phyloP scores from a whole-genome alignment of 1,140 invertebrate species.

The Samia ricini region DNA sequence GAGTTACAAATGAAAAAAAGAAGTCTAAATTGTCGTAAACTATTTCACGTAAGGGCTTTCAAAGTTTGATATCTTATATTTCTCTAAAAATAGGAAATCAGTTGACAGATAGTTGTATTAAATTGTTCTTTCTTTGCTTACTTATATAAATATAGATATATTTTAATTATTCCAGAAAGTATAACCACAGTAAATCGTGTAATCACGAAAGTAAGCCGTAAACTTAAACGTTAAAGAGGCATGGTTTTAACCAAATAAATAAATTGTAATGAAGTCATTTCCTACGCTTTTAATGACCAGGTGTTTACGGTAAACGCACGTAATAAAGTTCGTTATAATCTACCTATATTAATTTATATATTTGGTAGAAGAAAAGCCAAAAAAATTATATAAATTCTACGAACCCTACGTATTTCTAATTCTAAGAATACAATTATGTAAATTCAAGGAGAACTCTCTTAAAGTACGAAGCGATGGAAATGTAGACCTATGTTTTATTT shows the following conservation, averaged over 20 bases:
- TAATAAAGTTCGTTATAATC: constrained; percentile 37
- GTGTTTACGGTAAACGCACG: constrained; percentile 31
- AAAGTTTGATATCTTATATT: background rate
- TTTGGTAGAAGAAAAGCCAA: background rate
- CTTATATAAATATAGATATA: no score
- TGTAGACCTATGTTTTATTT: no score
- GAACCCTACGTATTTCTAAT: no score
- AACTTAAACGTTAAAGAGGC: background rate
- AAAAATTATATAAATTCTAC: no score
- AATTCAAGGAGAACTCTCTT: no score
- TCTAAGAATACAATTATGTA: no score
- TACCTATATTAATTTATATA: constrained; percentile 13
- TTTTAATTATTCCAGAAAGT: no score
- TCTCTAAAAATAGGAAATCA: no score
- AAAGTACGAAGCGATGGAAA: no score
- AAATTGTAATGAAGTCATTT: background rate
- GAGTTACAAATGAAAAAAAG: background rate
- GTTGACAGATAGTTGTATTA: no score
- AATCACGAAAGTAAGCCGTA: background rate
- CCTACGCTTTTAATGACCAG: constrained; percentile 10
- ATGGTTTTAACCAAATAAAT: background rate
- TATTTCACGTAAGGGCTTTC: background rate
- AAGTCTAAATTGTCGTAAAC: background rate
- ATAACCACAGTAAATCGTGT: no score
- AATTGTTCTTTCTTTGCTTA: no score